Evolutionary conservation across 2,888 invertebrate genomes (phyloP).

Genomic region (Apotomis betuletana): DNA sequence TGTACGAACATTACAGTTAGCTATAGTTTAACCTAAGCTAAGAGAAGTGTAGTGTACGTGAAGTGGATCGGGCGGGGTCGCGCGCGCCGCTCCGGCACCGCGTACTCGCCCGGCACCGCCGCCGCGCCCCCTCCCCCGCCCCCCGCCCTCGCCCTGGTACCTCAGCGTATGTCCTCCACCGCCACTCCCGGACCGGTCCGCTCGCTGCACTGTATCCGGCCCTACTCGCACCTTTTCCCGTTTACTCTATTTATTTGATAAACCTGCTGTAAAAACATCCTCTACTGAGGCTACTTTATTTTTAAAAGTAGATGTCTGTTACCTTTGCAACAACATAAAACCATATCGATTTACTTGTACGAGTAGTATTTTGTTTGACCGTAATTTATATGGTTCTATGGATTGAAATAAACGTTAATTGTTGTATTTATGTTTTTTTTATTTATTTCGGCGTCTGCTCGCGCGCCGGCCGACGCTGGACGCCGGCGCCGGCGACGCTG

Average conservation of each 20-base stretch:
- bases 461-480: constrained; percentile 13
- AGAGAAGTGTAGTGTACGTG: constrained; percentile 46
- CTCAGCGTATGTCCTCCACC: constrained; percentile 75
- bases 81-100: constrained; percentile 41
- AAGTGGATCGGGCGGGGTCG: constrained; percentile 45
- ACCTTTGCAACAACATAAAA: constrained; percentile 70
- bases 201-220: constrained; percentile 38
- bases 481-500: constrained; percentile 41
- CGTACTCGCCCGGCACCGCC: constrained; percentile 57
- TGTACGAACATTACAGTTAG: constrained; percentile 59
- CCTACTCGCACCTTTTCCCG: constrained; percentile 40
- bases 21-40: constrained; percentile 44
- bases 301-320: constrained; percentile 45
- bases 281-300: constrained; percentile 48
- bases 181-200: constrained; percentile 58
- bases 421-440: constrained; percentile 77
- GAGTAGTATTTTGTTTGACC: constrained; percentile 77
- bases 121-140: constrained; percentile 77
- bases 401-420: constrained; percentile 82
- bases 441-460: constrained; percentile 48
- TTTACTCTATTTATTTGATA: constrained; percentile 53
- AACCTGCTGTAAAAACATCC: constrained; percentile 42
- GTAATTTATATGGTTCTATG: constrained; percentile 81
- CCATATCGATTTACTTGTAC: constrained; percentile 74
- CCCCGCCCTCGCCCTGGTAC: constrained; percentile 53